A percentile compares a stretch with the other conserved stretches of the same genome.
Conservation (phyloP, 2,797 vertebrate genomes). For the Pseudochirops cupreus region DNA sequence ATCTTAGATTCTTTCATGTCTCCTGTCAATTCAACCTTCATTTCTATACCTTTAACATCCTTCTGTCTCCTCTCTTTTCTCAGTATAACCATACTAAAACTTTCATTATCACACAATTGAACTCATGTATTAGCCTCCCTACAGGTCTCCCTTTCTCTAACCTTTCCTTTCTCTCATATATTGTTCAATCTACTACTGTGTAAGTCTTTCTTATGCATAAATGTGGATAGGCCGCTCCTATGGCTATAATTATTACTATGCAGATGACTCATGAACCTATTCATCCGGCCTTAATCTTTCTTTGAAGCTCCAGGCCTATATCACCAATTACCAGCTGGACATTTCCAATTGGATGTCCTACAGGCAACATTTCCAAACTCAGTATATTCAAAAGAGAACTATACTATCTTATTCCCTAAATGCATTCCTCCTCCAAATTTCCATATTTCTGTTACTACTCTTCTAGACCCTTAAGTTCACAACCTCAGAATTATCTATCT, state of each 20-base stretch:
- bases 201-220: not conserved
- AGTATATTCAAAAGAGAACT: not conserved
- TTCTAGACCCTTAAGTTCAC: not conserved
- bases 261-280: not conserved
- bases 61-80: not conserved
- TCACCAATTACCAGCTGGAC: not conserved
- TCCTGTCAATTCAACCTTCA: not conserved
- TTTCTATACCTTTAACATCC: not conserved
- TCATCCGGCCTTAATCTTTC: not conserved
- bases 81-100: not conserved
- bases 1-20: not conserved
- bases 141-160: not conserved
- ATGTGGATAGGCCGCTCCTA: not conserved
- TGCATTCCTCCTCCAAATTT: not conserved
- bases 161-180: not conserved
- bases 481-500: not conserved
- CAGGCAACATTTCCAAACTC: not conserved
- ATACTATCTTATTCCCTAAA: not conserved
- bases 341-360: not conserved
- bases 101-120: not conserved
- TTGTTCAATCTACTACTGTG: not conserved
- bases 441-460: not conserved
- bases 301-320: not conserved
- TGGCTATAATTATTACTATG: not conserved
- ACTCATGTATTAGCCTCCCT: not conserved